These are phyloP conservation scores for Acanthiza pusilla DNA, from an alignment of 2,797 vertebrate species.

Conservation along the genomic window DNA sequence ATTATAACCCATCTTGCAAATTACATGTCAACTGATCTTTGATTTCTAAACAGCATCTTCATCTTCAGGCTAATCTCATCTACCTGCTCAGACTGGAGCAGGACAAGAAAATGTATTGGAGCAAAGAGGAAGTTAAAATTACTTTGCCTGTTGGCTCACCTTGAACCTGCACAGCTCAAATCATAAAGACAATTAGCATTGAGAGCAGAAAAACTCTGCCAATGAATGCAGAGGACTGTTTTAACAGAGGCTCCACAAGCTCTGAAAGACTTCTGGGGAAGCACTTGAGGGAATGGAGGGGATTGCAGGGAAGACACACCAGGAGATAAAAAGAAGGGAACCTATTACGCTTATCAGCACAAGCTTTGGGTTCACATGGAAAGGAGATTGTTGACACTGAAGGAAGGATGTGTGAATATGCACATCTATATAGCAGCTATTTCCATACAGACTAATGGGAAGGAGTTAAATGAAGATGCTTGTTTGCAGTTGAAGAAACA, in stretches of 20 bases:
- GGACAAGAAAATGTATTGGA: neutral
- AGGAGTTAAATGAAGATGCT: neutral
- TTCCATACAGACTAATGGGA: neutral
- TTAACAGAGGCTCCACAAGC: neutral
- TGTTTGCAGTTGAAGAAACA: neutral
- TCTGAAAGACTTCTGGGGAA: neutral
- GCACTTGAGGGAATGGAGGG: neutral
- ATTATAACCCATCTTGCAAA: neutral
- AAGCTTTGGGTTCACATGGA: neutral
- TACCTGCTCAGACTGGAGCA: neutral
- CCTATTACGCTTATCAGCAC: neutral
- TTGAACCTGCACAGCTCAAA: fast-evolving
- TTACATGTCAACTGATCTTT: neutral
- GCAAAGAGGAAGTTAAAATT: neutral
- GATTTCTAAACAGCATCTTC: neutral
- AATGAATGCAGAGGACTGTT: neutral
- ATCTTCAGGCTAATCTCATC: neutral
- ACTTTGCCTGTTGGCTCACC: neutral
- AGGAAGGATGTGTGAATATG: neutral
- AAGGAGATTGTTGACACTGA: neutral
- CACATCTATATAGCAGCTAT: neutral
- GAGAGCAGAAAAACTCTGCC: neutral
- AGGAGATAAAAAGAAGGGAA: neutral
- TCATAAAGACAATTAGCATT: neutral
- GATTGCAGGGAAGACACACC: neutral